Evolutionary conservation across 1,140 invertebrate species (phyloP).

Genomic region (Hycleus cichorii): DNA sequence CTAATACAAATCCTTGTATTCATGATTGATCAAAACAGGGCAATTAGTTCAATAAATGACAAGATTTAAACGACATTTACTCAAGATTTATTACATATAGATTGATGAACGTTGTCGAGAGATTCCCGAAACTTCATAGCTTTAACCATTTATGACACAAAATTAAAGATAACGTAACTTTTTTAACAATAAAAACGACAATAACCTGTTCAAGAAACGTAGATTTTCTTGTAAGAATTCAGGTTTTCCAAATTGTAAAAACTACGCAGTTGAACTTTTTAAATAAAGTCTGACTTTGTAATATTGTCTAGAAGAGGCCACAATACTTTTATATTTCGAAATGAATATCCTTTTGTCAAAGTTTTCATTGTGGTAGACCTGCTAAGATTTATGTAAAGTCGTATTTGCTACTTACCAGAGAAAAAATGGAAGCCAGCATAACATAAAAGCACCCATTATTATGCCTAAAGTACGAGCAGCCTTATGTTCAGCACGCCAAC

Average conservation of each 20-base stretch:
- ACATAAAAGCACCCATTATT: constrained; percentile 81
- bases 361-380: not conserved
- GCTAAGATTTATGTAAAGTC: constrained; percentile 23
- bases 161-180: too few relatives aligned
- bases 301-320: too few relatives aligned
- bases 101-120: not conserved
- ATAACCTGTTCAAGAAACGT: too few relatives aligned
- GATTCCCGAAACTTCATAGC: too few relatives aligned
- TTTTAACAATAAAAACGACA: too few relatives aligned
- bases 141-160: too few relatives aligned
- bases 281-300: too few relatives aligned
- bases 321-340: too few relatives aligned
- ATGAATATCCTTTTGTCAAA: not conserved
- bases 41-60: not conserved
- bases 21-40: constrained; percentile 2
- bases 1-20: not conserved
- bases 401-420: constrained; percentile 51
- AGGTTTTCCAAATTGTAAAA: too few relatives aligned
- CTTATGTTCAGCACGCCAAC: constrained; percentile 86
- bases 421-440: constrained; percentile 90
- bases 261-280: too few relatives aligned
- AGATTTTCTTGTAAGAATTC: too few relatives aligned
- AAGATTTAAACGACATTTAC: not conserved
- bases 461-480: constrained; percentile 85
- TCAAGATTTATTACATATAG: not conserved